phyloP scores from a whole-genome alignment of 2,113 vertebrate genomes.

The human region GRCh38 chr20:1130001-1130500 shows the following conservation, averaged over 20 bases:
- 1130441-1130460: background rate
- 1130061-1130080: background rate
- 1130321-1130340: background rate
- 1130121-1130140: background rate
- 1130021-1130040: background rate
- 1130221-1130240: background rate
- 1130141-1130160: background rate
- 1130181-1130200: background rate
- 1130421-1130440: background rate
- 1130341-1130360: background rate
- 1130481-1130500: background rate
- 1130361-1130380: background rate
- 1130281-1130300: background rate
- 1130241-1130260: background rate
- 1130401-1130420: background rate
- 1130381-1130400: background rate
- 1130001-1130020: background rate
- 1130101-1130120: background rate
- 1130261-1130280: background rate
- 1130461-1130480: background rate
- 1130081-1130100: background rate
- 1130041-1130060: background rate
- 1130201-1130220: background rate
- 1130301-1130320: background rate
- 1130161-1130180: too few relatives aligned